Base-by-base conservation (phyloP, 2,888 invertebrate species). In the Amiota communis region DNA sequence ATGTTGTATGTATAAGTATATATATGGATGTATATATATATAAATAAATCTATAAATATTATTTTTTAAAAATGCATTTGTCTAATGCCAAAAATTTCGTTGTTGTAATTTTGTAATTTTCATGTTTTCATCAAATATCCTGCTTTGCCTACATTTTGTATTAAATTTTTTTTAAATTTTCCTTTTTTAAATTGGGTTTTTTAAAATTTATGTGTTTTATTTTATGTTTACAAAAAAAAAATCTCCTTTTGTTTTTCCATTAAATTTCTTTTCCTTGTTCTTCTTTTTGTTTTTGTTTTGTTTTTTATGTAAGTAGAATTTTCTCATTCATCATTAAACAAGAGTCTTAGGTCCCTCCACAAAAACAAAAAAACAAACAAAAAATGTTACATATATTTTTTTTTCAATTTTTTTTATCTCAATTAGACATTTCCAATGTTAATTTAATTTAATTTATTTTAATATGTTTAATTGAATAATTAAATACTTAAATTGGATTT, bases 311-410 rank as follows among this genome's bases (percentile, higher is more conserved):
- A 74, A 78, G n/a, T n/a, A 75, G 85, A 80, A 74, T 11, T 46
- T 64, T 48, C 23, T 64, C 11, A 20, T 64, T 63, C 17, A 15
- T 57, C 47, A 75, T 67, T 69, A 86, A 87, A 86, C 81, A 86
- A 89, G 88, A 89, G 89, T 89, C 89, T 89, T 88, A 86, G 87
- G 86, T 87, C 88, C 89, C 89, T 89, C 89, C 88, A 87, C 83
- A 70, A 23, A 70, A 23, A 23, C 2, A 23, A 23, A 23, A 49
- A 57, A n/a, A n/a, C n/a, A n/a, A n/a, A n/a, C n/a, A n/a, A n/a
- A n/a, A 56, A 56, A 36, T 70, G 23, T 64, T 59, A 36, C 68
- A 46, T 65, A 67, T 75, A 67, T 67, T 70, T 69, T 6, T 71
- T 61, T 17, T 68, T 67, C 36, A n/a, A 56, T 64, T 47, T 53